phyloP scores from a whole-genome alignment of 2,888 invertebrate genomes.

The Conistra vaccinii region DNA sequence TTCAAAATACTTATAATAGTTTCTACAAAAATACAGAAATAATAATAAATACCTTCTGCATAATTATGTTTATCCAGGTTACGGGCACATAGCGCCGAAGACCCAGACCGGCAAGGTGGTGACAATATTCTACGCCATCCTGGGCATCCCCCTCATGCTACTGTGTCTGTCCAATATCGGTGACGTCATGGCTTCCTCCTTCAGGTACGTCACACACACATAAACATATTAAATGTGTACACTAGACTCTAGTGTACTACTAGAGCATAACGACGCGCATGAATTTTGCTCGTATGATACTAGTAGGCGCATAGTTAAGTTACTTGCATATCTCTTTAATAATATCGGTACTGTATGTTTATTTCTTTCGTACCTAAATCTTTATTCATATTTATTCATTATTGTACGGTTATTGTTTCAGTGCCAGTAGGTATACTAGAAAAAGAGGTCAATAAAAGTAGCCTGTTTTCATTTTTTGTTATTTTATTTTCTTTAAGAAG shows the following conservation, averaged over 20 bases:
- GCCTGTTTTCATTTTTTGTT: background rate
- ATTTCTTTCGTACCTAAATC: background rate
- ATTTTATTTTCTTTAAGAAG: background rate
- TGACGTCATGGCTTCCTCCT: constrained; percentile 98
- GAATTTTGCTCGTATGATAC: background rate
- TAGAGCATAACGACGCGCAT: background rate
- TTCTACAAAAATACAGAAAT: background rate
- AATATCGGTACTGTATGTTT: background rate
- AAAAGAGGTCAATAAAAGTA: background rate
- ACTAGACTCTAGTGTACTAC: too few species aligned
- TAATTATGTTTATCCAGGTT: constrained; percentile 92
- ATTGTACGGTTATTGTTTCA: background rate
- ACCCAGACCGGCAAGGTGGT: constrained; percentile 98
- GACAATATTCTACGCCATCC: constrained; percentile 98
- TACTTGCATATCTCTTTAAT: background rate
- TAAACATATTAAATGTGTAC: background rate
- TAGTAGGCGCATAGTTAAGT: constrained; percentile 3
- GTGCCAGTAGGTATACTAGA: background rate
- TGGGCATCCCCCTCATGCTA: constrained; percentile 98
- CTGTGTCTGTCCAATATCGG: constrained; percentile 98
- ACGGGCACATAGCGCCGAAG: constrained; percentile 98
- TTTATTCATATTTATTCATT: background rate
- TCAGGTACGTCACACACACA: constrained; percentile 87
- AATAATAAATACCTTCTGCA: background rate
- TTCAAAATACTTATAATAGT: background rate